These are phyloP conservation scores for Phalanger gymnotis DNA, from an alignment of 2,797 vertebrate genomes.

Conservation along the genomic window DNA sequence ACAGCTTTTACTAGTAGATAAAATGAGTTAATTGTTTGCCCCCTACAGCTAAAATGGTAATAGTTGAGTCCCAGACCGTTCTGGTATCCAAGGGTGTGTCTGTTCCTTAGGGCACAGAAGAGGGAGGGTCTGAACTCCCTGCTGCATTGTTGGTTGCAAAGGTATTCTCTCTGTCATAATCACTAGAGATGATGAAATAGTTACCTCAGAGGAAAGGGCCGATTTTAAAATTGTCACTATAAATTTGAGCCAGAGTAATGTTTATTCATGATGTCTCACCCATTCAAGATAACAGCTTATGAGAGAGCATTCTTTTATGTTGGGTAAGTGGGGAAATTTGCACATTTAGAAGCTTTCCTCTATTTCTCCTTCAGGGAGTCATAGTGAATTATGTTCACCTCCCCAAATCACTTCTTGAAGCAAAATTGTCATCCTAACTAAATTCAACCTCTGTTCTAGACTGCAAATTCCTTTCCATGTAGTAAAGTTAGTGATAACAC, in stretches of 20 bases:
- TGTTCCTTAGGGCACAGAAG: not conserved
- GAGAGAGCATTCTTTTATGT: constrained; percentile 58
- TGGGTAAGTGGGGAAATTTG: constrained; percentile 67
- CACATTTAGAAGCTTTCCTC: constrained; percentile 18
- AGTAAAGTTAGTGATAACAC: not conserved
- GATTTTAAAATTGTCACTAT: not conserved
- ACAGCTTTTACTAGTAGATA: not conserved
- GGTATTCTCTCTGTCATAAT: constrained; percentile 55
- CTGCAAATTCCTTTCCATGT: not conserved
- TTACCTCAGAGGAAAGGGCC: constrained; percentile 5
- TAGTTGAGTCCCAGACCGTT: not conserved
- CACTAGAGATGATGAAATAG: not conserved
- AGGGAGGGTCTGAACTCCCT: not conserved
- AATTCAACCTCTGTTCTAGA: not conserved
- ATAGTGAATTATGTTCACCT: constrained; percentile 20
- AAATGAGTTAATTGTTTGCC: not conserved
- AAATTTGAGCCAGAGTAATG: not conserved
- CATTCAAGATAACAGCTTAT: constrained; percentile 54
- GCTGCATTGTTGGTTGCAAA: constrained; percentile 72
- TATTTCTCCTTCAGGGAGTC: constrained; percentile 35
- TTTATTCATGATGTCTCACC: constrained; percentile 64
- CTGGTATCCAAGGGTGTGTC: constrained; percentile 46
- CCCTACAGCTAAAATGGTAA: not conserved
- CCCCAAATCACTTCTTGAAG: not conserved
- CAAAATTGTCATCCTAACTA: constrained; percentile 7